phyloP scores from a whole-genome alignment of 2,888 invertebrate genomes.

The Arctia plantaginis region DNA sequence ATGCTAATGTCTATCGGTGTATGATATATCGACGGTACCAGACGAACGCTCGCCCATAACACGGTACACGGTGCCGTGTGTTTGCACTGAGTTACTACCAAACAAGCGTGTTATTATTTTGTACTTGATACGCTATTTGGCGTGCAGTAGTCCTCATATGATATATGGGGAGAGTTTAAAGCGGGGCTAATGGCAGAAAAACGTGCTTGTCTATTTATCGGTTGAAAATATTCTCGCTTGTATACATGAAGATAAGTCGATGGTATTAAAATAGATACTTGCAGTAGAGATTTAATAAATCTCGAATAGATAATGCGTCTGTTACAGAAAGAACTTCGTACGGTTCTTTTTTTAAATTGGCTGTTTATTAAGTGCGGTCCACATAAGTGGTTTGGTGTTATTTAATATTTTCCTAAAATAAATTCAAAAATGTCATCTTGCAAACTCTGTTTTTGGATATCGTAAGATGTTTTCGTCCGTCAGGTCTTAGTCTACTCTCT shows the following conservation, averaged over 20 bases:
- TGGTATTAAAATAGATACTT: not conserved
- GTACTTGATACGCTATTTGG: conserved; percentile 62
- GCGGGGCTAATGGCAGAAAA: conserved; percentile 27
- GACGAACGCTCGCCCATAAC: conserved; percentile 64
- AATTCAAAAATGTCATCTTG: not conserved
- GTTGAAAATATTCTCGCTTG: conserved; percentile 23
- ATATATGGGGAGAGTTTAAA: conserved; percentile 46
- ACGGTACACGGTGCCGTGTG: conserved; percentile 47
- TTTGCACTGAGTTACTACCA: conserved; percentile 59
- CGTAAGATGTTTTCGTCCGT: no score
- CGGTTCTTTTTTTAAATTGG: not conserved
- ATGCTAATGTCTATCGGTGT: conserved; percentile 75
- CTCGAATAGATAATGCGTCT: not conserved
- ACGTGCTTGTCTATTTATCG: conserved; percentile 61
- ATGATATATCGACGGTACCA: conserved; percentile 80
- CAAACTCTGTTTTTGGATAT: no score
- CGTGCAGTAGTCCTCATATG: conserved; percentile 35
- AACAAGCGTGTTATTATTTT: conserved; percentile 74
- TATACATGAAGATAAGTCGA: not conserved
- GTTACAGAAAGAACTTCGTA: not conserved
- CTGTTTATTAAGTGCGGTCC: not conserved
- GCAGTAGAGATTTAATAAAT: conserved; percentile 1
- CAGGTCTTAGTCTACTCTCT: no score
- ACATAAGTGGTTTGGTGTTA: not conserved
- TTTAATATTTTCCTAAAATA: not conserved